Conservation (phyloP, 2,888 invertebrate species). For the Orthonevra nobilis region DNA sequence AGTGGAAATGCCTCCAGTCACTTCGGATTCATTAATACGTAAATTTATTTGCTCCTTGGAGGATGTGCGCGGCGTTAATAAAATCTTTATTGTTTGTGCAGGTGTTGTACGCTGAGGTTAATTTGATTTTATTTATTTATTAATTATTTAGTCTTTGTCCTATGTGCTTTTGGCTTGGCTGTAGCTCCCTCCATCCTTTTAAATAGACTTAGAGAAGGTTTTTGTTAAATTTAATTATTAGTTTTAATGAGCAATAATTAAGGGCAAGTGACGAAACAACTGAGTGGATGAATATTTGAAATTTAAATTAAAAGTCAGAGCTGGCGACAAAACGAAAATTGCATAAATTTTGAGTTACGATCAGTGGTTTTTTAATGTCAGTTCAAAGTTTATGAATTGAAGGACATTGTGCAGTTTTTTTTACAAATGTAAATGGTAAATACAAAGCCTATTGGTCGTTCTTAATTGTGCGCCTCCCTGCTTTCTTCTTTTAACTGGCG, state of each 20-base stretch:
- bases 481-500: no score
- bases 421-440: no score
- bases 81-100: slow-evolving; percentile 47
- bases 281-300: no score
- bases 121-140: slow-evolving; percentile 58
- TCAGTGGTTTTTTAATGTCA: no score
- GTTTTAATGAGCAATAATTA: background rate
- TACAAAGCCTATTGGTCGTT: no score
- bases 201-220: background rate
- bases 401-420: no score
- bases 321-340: no score
- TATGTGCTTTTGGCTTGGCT: background rate
- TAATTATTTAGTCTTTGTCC: slow-evolving; percentile 7
- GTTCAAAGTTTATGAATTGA: no score
- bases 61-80: slow-evolving; percentile 36
- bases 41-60: slow-evolving; percentile 44
- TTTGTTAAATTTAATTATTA: background rate
- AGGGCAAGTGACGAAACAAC: background rate
- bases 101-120: slow-evolving; percentile 26
- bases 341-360: no score
- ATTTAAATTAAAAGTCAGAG: no score
- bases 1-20: slow-evolving; percentile 42
- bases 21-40: slow-evolving; percentile 52
- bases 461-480: no score
- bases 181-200: background rate